Base-by-base conservation (phyloP, 2,888 invertebrate genomes). In the Amphipoea oculea region DNA sequence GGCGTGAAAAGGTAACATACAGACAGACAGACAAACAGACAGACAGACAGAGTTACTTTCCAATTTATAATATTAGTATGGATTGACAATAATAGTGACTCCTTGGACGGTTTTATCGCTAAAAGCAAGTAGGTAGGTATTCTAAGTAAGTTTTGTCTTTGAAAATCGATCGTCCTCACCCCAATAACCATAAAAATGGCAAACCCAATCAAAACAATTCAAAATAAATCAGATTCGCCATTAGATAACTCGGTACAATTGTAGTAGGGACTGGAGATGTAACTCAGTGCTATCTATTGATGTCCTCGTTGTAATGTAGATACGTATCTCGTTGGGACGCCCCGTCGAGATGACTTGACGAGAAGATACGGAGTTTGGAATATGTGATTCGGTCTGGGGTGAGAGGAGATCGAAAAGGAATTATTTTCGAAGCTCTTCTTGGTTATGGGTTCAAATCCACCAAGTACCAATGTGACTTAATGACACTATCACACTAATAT, bases 201-300 rank as follows among this genome's bases (percentile, higher is more conserved):
- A 72, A 80, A 66, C 11, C 36, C 80, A 83, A 83, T 83, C 76
- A 83, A 83, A 83, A 83, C 69, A 76, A 14, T 54, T 14, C 6
- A 73, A 73, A 76, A 83, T 83, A 83, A 83, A 83, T 83, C 76
- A 80, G 76, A 23, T 45, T 2, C 42, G 0, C 14, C 14, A 80
- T 83, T 57, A 73, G 80, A 83, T 70, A 83, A 57, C 12, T 51
- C 7, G 48, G 0, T 66, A 42, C 70, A 57, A 67, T 60, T 12
- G 57, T 45, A 69, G 40, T 2, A 17, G 83, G 83, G 76, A 42
- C 69, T n/a, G 29, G n/a, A 42, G 29, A 17, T 65, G 79, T 79
- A 79, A 79, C 79, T 72, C 51, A 83, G 68, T 79, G 79, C 12
- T 66, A 63, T 82, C 66, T 73, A 45, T 83, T 4, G 57, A 78